Evolutionary conservation across 2,797 vertebrate species (phyloP), one percentile per base, ranked within the genome.

Genomic region (Labeo calbasu): DNA sequence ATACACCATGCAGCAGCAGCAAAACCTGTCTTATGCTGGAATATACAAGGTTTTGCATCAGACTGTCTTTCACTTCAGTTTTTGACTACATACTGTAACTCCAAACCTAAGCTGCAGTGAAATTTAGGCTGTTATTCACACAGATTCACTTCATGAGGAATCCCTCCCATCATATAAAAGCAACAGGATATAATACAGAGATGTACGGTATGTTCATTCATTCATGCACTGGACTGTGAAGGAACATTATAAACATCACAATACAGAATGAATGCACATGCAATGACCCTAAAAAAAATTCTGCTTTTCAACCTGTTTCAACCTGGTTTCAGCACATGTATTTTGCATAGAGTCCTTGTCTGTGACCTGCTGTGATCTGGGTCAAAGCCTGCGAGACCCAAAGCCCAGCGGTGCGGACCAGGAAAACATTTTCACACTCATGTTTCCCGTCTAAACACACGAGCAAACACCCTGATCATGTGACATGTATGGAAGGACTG

Each of bases 381-480:
- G 92, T 98, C 96, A 57, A 97, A 96, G 78, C 97, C 97, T 0
- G 96, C 95, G 90, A 97, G 97, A 98, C 97, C 43, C 96, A n/a
- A 77, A 77, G 32, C 53, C 73, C 72, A 76, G 6, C 0, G 17
- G 5, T 92, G 93, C 96, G 98, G 96, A 97, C 96, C 96, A 97
- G 77, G 97, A 96, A 0, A 98, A 96, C 88, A 97, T 95, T 96
- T 97, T 98, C 83, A 96, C 88, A 78, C 97, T 89, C 10, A 97
- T 97, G 92, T 98, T 97, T 21, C 96, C 96, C 97, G 97, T 91
- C 36, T 48, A 51, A 61, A 88, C 81, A 88, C 9, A 83, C 36
- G 11, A 23, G 32, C 57, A 65, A 17, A 82, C 51, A 43, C 66
- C 13, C 65, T 5, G 5, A n/a, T 46, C 32, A 21, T 68, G 32